Conservation (phyloP, 2,113 vertebrate species). For the Solenodon paradoxus region DNA sequence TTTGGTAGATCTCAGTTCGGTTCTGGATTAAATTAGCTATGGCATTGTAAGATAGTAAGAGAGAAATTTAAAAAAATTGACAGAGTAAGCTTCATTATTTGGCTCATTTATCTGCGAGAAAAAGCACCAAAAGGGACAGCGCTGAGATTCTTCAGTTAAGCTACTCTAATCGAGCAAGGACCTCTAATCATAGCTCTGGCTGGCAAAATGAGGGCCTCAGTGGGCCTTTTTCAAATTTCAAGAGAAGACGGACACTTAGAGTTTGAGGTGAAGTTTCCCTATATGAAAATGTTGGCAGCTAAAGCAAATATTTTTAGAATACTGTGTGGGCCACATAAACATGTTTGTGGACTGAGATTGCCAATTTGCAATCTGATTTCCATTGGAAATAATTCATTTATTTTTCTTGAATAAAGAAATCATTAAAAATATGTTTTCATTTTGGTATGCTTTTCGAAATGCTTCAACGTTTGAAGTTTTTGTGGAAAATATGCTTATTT, state of each 20-base stretch:
- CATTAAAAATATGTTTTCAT: neutral
- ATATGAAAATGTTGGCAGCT: constrained; percentile 39
- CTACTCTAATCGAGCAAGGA: neutral
- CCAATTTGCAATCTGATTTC: constrained; percentile 52
- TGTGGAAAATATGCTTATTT: constrained; percentile 2
- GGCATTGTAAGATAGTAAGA: neutral
- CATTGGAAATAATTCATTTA: neutral
- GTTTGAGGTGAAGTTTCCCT: constrained; percentile 27
- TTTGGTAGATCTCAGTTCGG: neutral
- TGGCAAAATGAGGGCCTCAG: neutral
- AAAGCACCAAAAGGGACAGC: neutral
- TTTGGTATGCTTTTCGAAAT: constrained; percentile 33
- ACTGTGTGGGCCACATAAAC: constrained; percentile 45
- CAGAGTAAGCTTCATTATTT: neutral
- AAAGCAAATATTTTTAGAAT: constrained; percentile 57
- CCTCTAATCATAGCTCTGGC: neutral
- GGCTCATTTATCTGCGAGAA: neutral
- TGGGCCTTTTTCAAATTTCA: no score
- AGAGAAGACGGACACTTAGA: constrained; percentile 12
- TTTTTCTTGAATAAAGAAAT: constrained; percentile 58
- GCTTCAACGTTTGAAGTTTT: constrained; percentile 33
- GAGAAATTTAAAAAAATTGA: neutral
- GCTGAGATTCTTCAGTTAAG: neutral
- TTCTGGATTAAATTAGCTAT: neutral
- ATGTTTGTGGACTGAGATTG: constrained; percentile 30